A percentile compares a stretch with the other conserved stretches of the same genome.
phyloP scores from a whole-genome alignment of 2,113 vertebrate genomes.

The Bungarus multicinctus region DNA sequence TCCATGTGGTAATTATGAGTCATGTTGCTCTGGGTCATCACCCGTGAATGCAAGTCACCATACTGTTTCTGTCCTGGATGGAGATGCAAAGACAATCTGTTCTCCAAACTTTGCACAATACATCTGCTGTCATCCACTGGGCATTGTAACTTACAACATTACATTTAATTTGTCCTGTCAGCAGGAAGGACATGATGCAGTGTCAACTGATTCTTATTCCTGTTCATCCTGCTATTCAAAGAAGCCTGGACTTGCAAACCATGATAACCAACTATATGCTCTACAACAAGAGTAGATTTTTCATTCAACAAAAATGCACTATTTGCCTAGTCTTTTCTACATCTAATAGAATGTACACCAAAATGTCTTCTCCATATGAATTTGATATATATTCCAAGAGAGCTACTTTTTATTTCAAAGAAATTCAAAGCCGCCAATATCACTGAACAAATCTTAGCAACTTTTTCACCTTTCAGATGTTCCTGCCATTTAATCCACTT shows the following conservation, averaged over 20 bases:
- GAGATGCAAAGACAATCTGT: slow-evolving; percentile 27
- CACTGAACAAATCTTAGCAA: background rate
- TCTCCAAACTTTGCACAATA: slow-evolving; percentile 11
- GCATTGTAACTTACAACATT: slow-evolving; percentile 19
- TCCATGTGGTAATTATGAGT: slow-evolving; percentile 19
- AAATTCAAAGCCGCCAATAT: background rate
- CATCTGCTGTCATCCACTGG: slow-evolving; percentile 18
- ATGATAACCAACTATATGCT: background rate
- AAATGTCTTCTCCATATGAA: background rate
- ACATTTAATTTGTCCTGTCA: slow-evolving; percentile 22
- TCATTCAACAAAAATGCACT: background rate
- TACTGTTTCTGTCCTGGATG: slow-evolving; percentile 5
- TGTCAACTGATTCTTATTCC: background rate
- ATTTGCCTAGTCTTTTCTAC: rapidly evolving
- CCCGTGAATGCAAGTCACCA: slow-evolving; percentile 13
- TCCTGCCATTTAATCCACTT: background rate
- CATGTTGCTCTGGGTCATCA: slow-evolving; percentile 17
- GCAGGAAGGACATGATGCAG: slow-evolving; percentile 3
- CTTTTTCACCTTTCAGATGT: background rate
- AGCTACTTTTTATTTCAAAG: background rate
- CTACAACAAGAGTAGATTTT: background rate
- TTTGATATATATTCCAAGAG: background rate
- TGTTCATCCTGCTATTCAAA: background rate
- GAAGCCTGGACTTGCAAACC: slow-evolving; percentile 2
- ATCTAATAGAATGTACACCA: rapidly evolving